Evolutionary conservation across 2,797 vertebrate genomes (phyloP).

Genomic region (Gouania willdenowi): DNA sequence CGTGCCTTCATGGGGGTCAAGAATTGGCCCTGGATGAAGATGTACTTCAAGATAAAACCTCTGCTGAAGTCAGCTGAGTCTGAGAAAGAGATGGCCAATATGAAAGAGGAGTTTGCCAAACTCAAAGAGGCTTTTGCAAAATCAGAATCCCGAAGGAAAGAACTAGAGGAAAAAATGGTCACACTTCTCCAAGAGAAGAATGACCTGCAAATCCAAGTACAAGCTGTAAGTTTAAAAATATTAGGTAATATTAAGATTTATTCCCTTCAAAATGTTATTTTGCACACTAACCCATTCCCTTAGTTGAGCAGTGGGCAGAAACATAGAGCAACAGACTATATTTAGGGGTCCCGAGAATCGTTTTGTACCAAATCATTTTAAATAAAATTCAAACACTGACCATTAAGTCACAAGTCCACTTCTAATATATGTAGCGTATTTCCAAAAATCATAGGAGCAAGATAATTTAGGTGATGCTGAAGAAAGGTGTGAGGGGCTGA

Average conservation of each 20-base stretch:
- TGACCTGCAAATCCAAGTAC: constrained; percentile 75
- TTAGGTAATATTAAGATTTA: not conserved
- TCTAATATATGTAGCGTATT: not conserved
- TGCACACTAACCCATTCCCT: not conserved
- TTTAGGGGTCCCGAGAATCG: too few relatives aligned
- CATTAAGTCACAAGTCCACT: too few relatives aligned
- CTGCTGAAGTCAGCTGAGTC: constrained; percentile 84
- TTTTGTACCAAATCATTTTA: too few relatives aligned
- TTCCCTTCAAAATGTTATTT: not conserved
- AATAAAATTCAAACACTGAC: too few relatives aligned
- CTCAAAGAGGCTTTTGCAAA: constrained; percentile 77
- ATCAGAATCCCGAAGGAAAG: constrained; percentile 73
- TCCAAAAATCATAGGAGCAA: constrained; percentile 68
- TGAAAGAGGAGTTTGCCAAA: constrained; percentile 77
- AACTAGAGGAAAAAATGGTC: constrained; percentile 79
- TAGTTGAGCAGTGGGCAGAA: too few relatives aligned
- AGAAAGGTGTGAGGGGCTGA: constrained; percentile 82
- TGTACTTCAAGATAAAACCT: constrained; percentile 91
- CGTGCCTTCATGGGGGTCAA: constrained; percentile 91
- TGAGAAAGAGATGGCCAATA: constrained; percentile 83
- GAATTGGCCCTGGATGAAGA: constrained; percentile 93
- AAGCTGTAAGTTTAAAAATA: constrained; percentile 44
- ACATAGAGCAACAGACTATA: too few relatives aligned
- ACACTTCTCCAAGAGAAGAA: constrained; percentile 78
- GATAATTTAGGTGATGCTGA: constrained; percentile 82